These are phyloP conservation scores for Pangasius larnaudii DNA, from an alignment of 2,797 vertebrate species.

Conservation along the genomic window DNA sequence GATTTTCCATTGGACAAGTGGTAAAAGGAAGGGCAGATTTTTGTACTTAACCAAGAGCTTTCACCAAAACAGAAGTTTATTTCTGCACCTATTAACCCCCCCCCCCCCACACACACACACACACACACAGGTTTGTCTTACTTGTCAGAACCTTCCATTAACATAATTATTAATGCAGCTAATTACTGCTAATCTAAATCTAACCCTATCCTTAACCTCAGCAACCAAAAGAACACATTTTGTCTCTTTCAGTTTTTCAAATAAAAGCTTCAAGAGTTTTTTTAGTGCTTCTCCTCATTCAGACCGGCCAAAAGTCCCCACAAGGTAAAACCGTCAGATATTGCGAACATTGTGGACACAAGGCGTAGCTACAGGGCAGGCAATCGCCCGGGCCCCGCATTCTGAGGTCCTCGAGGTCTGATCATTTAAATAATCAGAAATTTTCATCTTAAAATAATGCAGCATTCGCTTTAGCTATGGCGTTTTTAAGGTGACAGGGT, in stretches of 20 bases:
- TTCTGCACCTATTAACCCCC: neutral
- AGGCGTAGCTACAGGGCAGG: too few relatives aligned
- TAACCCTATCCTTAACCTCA: neutral
- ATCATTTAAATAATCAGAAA: too few relatives aligned
- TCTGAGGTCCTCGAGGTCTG: too few relatives aligned
- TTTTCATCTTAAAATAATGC: too few relatives aligned
- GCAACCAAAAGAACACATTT: neutral
- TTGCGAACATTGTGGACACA: neutral
- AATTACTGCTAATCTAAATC: neutral
- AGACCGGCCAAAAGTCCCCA: neutral
- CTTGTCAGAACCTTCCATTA: neutral
- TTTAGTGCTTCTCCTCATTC: neutral
- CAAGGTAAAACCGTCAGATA: neutral
- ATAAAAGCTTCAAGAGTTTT: too few relatives aligned
- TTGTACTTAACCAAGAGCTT: neutral
- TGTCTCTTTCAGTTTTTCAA: neutral
- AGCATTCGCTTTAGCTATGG: too few relatives aligned
- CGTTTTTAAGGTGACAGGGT: too few relatives aligned
- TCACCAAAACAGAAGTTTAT: neutral
- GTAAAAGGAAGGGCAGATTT: neutral
- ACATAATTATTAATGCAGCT: neutral
- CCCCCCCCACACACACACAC: neutral
- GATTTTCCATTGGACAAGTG: neutral
- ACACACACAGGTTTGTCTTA: neutral
- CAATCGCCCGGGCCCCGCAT: too few relatives aligned